Evolutionary conservation across 92 coral and sea anemone species (phyloP).

Genomic region (Chrysogorgia sp.): DNA sequence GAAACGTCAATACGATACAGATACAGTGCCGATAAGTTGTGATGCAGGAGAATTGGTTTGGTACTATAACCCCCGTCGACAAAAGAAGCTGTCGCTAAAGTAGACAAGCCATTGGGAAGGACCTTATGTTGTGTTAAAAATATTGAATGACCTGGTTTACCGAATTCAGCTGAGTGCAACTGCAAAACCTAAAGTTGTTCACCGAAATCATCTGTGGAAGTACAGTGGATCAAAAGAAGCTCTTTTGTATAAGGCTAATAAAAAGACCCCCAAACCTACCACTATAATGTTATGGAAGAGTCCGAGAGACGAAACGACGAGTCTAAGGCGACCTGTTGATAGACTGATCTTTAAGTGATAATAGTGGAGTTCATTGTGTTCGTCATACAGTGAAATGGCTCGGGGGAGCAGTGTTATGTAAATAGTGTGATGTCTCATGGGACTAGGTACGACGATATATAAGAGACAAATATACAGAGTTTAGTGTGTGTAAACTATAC

Average conservation of each 20-base stretch:
- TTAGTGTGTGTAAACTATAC: no score
- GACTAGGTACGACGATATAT: no score
- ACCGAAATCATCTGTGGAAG: slow-evolving; percentile 16
- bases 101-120: slow-evolving; percentile 23
- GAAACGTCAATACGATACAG: slow-evolving; percentile 4
- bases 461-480: no score
- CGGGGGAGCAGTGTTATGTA: no score
- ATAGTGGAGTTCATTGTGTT: no score
- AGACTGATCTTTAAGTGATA: not conserved
- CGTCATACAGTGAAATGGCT: no score
- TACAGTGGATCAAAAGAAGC: not conserved
- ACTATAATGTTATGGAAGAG: not conserved
- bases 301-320: not conserved
- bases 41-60: slow-evolving; percentile 10
- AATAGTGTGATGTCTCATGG: no score
- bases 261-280: not conserved
- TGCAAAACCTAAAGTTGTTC: slow-evolving; percentile 4
- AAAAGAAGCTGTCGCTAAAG: not conserved
- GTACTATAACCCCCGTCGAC: slow-evolving; percentile 16
- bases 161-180: not conserved
- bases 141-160: slow-evolving; percentile 9
- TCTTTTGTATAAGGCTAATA: not conserved
- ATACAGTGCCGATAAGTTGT: not conserved
- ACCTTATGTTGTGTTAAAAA: slow-evolving; percentile 6
- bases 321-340: not conserved